Evolutionary conservation across 2,113 vertebrate species (phyloP).

Genomic region (Nyctereutes procyonoides): DNA sequence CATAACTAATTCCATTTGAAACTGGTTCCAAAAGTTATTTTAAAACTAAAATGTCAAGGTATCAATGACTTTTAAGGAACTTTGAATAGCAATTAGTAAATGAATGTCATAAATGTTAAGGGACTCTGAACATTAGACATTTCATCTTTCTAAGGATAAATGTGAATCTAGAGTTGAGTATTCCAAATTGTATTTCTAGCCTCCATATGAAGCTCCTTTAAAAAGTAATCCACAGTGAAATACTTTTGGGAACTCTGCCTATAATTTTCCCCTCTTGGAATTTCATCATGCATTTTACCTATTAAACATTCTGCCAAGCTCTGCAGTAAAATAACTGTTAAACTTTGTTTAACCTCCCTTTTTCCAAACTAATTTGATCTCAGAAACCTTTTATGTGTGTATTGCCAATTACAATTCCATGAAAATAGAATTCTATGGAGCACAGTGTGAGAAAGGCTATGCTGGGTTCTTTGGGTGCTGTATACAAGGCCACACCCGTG

Average conservation of each 20-base stretch:
- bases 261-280: constrained; percentile 20
- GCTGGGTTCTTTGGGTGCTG: neutral
- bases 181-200: neutral
- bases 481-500: neutral
- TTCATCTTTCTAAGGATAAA: neutral
- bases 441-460: neutral
- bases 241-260: constrained; percentile 50
- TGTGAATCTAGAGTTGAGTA: neutral
- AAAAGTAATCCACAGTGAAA: neutral
- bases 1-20: neutral
- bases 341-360: constrained; percentile 65
- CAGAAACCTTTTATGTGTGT: neutral
- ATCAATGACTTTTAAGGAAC: neutral
- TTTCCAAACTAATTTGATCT: constrained; percentile 67
- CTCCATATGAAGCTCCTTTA: neutral
- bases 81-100: neutral
- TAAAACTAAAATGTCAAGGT: neutral
- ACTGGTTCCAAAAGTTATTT: neutral
- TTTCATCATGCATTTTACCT: constrained; percentile 40
- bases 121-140: neutral
- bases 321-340: constrained; percentile 65
- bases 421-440: neutral
- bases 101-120: neutral
- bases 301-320: constrained; percentile 64
- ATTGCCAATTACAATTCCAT: constrained; percentile 49